These are phyloP conservation scores for Yponomeuta malinellus DNA, from an alignment of 2,888 invertebrate genomes.

Conservation along the genomic window DNA sequence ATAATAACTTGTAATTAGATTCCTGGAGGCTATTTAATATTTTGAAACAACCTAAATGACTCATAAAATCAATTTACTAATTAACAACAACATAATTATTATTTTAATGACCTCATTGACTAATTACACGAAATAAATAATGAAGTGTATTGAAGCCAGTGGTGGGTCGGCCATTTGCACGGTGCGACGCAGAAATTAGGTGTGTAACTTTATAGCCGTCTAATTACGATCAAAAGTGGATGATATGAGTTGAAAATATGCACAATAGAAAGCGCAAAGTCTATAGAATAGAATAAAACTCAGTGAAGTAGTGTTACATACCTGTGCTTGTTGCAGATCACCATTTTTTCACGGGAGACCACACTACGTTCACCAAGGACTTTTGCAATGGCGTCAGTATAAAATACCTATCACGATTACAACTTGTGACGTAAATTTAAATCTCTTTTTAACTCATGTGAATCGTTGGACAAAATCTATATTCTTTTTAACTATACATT, in stretches of 20 bases:
- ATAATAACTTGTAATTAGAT: neutral
- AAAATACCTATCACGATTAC: constrained; percentile 53
- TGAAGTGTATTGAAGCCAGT: constrained; percentile 74
- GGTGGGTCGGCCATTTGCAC: constrained; percentile 84
- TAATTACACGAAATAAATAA: constrained; percentile 43
- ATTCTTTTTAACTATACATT: constrained; percentile 40
- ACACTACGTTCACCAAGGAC: constrained; percentile 64
- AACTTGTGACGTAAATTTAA: constrained; percentile 43
- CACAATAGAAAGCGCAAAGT: constrained; percentile 47
- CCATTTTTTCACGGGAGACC: constrained; percentile 69
- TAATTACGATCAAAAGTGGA: constrained; percentile 62
- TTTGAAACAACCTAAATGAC: neutral
- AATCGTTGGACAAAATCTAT: constrained; percentile 29
- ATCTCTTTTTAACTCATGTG: constrained; percentile 29
- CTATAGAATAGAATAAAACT: constrained; percentile 42
- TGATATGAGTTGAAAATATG: constrained; percentile 61
- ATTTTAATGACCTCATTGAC: constrained; percentile 34
- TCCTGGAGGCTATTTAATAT: neutral
- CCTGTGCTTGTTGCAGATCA: constrained; percentile 73
- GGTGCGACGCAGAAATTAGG: constrained; percentile 80
- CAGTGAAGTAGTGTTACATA: constrained; percentile 62
- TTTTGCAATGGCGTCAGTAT: constrained; percentile 71
- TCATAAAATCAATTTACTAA: constrained; percentile 42
- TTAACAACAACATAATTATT: constrained; percentile 31
- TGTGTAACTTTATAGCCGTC: constrained; percentile 66